Conservation (phyloP, 2,113 vertebrate genomes). For the Xiphias gladius region DNA sequence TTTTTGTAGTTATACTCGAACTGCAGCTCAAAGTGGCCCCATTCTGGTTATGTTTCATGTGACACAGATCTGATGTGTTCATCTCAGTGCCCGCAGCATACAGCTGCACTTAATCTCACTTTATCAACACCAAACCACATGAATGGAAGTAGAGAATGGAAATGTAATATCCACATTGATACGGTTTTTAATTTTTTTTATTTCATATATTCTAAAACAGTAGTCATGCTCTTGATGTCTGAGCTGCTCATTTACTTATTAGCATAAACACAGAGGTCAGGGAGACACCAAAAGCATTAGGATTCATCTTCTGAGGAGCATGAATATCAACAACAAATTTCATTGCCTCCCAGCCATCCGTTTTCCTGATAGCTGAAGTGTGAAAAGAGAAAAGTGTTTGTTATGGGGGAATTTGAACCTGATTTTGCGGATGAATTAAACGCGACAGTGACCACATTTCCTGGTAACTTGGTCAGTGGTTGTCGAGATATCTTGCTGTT, state of each 20-base stretch:
- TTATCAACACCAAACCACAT: not conserved
- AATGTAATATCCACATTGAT: not conserved
- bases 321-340: too few relatives aligned
- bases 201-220: not conserved
- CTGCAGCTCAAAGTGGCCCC: slow-evolving; percentile 11
- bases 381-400: too few relatives aligned
- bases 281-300: too few relatives aligned
- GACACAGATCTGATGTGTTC: slow-evolving; percentile 2
- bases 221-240: not conserved
- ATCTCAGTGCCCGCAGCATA: not conserved
- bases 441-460: not conserved
- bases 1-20: not conserved
- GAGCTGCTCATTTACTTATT: not conserved
- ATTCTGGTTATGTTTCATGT: slow-evolving; percentile 9
- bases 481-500: too few relatives aligned
- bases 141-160: too few relatives aligned
- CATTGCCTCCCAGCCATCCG: too few relatives aligned
- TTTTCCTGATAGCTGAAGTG: too few relatives aligned
- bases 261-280: not conserved
- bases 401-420: too few relatives aligned
- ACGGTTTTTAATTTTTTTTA: not conserved
- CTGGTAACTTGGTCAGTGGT: not conserved
- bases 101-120: not conserved
- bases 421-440: too few relatives aligned
- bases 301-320: too few relatives aligned